Evolutionary conservation across 2,797 vertebrate species (phyloP).

Genomic region (Microctenopoma steveboyesi): DNA sequence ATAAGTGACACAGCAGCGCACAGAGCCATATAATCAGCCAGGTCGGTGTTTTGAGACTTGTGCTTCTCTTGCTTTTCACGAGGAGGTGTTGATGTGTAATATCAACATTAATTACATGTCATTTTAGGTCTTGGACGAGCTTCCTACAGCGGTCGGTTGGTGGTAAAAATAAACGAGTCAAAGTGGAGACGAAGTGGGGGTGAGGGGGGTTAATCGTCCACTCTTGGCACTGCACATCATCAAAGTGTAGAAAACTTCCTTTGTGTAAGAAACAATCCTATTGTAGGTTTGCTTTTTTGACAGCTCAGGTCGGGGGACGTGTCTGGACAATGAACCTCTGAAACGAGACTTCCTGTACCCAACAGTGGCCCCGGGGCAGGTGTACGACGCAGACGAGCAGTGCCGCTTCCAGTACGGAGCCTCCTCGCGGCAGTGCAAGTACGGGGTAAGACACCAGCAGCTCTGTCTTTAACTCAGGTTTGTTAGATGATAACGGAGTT

Average conservation of each 20-base stretch:
- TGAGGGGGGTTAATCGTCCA: slow-evolving; percentile 16
- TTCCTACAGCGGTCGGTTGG: slow-evolving; percentile 34
- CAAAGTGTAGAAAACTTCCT: slow-evolving; percentile 50
- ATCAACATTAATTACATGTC: slow-evolving; percentile 62
- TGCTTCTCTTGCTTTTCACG: slow-evolving; percentile 52
- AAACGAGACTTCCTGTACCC: slow-evolving; percentile 99
- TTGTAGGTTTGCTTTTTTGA: slow-evolving; percentile 90
- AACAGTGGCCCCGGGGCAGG: slow-evolving; percentile 98
- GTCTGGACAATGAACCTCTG: slow-evolving; percentile 99
- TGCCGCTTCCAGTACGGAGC: slow-evolving; percentile 98
- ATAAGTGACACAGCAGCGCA: slow-evolving; percentile 32
- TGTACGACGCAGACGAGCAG: slow-evolving; percentile 98
- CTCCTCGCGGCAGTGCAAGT: slow-evolving; percentile 98
- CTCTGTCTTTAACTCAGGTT: slow-evolving; percentile 54
- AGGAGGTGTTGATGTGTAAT: slow-evolving; percentile 61
- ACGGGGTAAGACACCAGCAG: slow-evolving; percentile 96
- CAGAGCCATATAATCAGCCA: slow-evolving; percentile 68
- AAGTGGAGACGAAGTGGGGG: slow-evolving; percentile 4
- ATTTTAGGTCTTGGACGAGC: slow-evolving; percentile 48
- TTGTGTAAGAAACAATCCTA: slow-evolving; percentile 83
- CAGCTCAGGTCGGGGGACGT: slow-evolving; percentile 99
- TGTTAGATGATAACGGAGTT: too few species aligned
- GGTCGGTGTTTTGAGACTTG: slow-evolving; percentile 46
- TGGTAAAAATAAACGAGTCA: slow-evolving; percentile 48
- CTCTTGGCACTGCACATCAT: slow-evolving; percentile 13